phyloP scores from a whole-genome alignment of 2,113 vertebrate species.

The Excalfactoria chinensis region DNA sequence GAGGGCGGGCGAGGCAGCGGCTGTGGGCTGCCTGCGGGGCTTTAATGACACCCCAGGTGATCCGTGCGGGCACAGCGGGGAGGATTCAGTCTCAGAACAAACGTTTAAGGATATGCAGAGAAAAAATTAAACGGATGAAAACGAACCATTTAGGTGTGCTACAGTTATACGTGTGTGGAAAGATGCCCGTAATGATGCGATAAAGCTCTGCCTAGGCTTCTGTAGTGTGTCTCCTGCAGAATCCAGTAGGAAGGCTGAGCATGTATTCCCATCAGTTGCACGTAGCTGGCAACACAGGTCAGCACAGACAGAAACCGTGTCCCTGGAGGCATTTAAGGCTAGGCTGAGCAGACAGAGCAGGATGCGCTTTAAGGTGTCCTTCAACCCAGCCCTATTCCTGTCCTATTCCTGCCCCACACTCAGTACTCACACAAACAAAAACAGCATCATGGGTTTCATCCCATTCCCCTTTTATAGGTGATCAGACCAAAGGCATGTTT shows the following conservation, averaged over 20 bases:
- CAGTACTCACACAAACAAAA: background rate
- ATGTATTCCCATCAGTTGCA: background rate
- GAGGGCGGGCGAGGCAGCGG: background rate
- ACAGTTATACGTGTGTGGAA: rapidly evolving
- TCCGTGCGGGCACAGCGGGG: rapidly evolving
- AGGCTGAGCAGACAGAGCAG: too few relatives aligned
- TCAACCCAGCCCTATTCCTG: too few relatives aligned
- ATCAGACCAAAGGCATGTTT: background rate
- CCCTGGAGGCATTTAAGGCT: too few relatives aligned
- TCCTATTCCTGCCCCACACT: too few relatives aligned
- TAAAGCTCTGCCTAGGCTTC: background rate
- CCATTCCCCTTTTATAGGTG: background rate
- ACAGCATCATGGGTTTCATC: background rate
- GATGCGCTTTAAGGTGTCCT: background rate
- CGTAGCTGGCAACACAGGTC: background rate
- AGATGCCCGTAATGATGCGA: rapidly evolving
- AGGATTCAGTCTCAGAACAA: background rate
- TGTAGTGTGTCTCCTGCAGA: rapidly evolving
- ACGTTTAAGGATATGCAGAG: rapidly evolving
- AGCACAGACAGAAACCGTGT: background rate
- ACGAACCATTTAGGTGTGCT: background rate
- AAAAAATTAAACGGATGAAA: rapidly evolving
- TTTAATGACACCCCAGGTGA: rapidly evolving
- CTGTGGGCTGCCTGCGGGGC: background rate
- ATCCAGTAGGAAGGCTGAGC: background rate